Conservation (phyloP, 1,140 invertebrate genomes). For the Diorhabda sublineata region DNA sequence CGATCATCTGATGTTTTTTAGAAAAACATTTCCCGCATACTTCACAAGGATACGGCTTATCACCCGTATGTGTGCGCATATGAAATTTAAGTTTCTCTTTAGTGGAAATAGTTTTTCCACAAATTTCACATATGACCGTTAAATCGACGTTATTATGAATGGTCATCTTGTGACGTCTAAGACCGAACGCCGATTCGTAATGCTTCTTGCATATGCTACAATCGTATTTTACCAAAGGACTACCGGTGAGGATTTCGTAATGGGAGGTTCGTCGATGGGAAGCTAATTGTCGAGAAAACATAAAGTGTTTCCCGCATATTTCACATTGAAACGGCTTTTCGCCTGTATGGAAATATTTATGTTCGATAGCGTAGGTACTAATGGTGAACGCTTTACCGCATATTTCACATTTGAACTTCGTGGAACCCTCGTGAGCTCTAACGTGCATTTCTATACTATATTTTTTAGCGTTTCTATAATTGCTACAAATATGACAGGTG, state of each 20-base stretch:
- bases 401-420: slow-evolving; percentile 51
- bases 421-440: slow-evolving; percentile 45
- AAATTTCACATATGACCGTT: slow-evolving; percentile 48
- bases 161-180: slow-evolving; percentile 9
- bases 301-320: slow-evolving; percentile 54
- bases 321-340: slow-evolving; percentile 60
- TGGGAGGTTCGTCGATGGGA: slow-evolving; percentile 43
- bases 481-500: slow-evolving; percentile 45
- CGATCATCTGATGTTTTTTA: slow-evolving; percentile 45
- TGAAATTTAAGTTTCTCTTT: slow-evolving; percentile 47
- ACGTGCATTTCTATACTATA: slow-evolving; percentile 47
- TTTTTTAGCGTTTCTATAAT: slow-evolving; percentile 46
- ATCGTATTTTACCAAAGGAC: slow-evolving; percentile 29
- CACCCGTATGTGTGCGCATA: slow-evolving; percentile 51
- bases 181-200: slow-evolving; percentile 28
- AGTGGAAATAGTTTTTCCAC: slow-evolving; percentile 42
- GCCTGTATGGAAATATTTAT: slow-evolving; percentile 52
- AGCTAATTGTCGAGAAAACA: slow-evolving; percentile 41
- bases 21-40: slow-evolving; percentile 51
- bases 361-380: slow-evolving; percentile 47
- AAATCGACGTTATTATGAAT: slow-evolving; percentile 26
- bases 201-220: slow-evolving; percentile 41
- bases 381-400: slow-evolving; percentile 52
- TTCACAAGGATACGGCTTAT: slow-evolving; percentile 54
- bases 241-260: slow-evolving; percentile 28